phyloP scores from a whole-genome alignment of 2,888 invertebrate species.

The Neocrepidodera transversa region DNA sequence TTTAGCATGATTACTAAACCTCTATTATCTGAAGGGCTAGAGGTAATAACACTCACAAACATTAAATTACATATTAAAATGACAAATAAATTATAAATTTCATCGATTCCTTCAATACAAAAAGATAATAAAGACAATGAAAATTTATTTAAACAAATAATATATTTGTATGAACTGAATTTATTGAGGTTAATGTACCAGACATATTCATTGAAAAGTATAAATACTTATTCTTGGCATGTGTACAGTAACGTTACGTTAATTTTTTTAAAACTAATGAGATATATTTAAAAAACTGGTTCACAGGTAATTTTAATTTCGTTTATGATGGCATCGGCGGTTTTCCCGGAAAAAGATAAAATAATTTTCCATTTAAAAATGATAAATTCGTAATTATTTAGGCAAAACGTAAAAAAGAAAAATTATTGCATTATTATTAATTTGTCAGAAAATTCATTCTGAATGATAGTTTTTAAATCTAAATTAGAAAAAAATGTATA shows the following conservation, averaged over 20 bases:
- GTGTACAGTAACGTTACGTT: neutral
- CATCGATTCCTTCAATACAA: too few species aligned
- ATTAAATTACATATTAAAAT: too few species aligned
- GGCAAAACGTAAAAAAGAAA: too few species aligned
- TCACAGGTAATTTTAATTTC: conserved; percentile 21
- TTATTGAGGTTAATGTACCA: conserved; percentile 4
- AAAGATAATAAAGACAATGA: too few species aligned
- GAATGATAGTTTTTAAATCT: too few species aligned
- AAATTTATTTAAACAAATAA: neutral
- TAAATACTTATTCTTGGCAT: conserved; percentile 18
- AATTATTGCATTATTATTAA: too few species aligned
- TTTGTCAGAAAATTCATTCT: too few species aligned
- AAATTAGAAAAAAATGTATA: too few species aligned
- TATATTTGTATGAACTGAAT: neutral
- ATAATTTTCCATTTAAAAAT: neutral
- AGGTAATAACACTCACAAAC: too few species aligned
- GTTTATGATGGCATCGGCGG: conserved; percentile 1
- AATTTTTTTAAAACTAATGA: neutral
- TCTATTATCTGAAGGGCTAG: too few species aligned
- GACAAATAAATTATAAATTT: too few species aligned
- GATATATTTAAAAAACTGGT: conserved; percentile 17
- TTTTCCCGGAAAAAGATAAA: conserved; percentile 4
- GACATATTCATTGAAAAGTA: conserved; percentile 2
- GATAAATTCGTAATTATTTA: neutral
- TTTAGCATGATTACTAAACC: too few species aligned